Conservation (phyloP, 23 tunicate species). For the Halocynthia aurantium region DNA sequence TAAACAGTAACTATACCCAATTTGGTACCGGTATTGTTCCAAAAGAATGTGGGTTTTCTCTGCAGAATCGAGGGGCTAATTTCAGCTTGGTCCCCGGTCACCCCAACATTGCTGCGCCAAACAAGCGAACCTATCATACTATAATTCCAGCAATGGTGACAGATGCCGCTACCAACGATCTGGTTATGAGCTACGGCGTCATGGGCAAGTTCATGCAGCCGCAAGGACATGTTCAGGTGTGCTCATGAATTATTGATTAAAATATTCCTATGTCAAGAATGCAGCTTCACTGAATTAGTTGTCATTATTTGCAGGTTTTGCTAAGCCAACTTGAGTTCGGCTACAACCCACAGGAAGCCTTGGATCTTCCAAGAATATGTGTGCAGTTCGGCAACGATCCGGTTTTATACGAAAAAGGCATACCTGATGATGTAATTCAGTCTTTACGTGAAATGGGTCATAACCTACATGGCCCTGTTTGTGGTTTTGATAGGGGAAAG, state of each 20-base stretch:
- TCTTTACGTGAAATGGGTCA: slow-evolving; percentile 43
- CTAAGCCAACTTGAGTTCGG: slow-evolving; percentile 70
- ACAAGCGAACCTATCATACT: slow-evolving; percentile 82
- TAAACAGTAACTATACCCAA: slow-evolving; percentile 77
- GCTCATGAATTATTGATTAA: not conserved
- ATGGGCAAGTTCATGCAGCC: slow-evolving; percentile 99
- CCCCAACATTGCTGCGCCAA: slow-evolving; percentile 53
- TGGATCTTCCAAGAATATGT: slow-evolving; percentile 75
- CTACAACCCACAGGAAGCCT: slow-evolving; percentile 84
- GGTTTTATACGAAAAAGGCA: slow-evolving; percentile 57
- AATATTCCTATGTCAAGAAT: not conserved
- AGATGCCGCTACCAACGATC: slow-evolving; percentile 45
- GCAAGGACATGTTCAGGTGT: slow-evolving; percentile 94
- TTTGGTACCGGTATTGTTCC: slow-evolving; percentile 91
- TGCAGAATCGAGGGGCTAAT: slow-evolving; percentile 76
- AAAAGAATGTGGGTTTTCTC: slow-evolving; percentile 59
- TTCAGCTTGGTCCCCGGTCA: slow-evolving; percentile 59
- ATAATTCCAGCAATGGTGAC: slow-evolving; percentile 90
- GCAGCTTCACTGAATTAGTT: not conserved
- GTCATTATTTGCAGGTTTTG: slow-evolving; percentile 43
- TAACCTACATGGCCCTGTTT: slow-evolving; percentile 24
- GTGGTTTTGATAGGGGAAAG: slow-evolving; percentile 20
- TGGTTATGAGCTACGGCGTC: slow-evolving; percentile 79
- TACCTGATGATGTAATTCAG: slow-evolving; percentile 1
- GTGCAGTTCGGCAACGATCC: slow-evolving; percentile 43